Percentiles rank a stretch among this genome's conserved stretches.
Evolutionary conservation across 2,888 invertebrate species (phyloP).

Genomic region (Epinotia nisella): DNA sequence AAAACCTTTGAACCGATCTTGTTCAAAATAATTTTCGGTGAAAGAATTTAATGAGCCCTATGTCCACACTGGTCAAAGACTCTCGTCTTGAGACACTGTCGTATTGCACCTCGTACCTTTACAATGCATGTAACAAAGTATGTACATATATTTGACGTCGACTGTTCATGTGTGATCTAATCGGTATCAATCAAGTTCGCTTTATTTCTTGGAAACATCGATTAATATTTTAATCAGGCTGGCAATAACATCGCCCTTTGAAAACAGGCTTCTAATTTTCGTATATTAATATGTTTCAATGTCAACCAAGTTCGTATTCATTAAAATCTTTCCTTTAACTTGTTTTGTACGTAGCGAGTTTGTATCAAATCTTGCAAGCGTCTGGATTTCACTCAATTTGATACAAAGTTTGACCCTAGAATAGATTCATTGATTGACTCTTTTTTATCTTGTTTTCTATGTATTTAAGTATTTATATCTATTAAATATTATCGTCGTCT

Average conservation of each 20-base stretch:
- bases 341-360: neutral
- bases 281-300: conserved; percentile 14
- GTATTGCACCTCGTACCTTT: too few relatives aligned
- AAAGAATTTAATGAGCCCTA: too few relatives aligned
- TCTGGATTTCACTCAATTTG: neutral
- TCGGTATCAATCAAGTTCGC: conserved; percentile 18
- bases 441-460: too few relatives aligned
- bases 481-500: too few relatives aligned
- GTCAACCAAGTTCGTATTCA: conserved; percentile 13
- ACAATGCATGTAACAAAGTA: neutral
- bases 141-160: neutral
- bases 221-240: conserved; percentile 34
- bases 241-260: conserved; percentile 11
- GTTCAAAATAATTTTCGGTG: too few relatives aligned
- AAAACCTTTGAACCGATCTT: too few relatives aligned
- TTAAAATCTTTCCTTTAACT: neutral
- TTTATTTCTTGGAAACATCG: conserved; percentile 22
- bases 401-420: neutral
- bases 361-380: too few relatives aligned
- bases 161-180: neutral
- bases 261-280: conserved; percentile 6
- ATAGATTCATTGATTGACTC: too few relatives aligned
- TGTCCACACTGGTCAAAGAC: too few relatives aligned
- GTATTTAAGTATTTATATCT: too few relatives aligned
- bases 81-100: too few relatives aligned